These are phyloP conservation scores for Dinothrombium tinctorium DNA, from an alignment of 1,140 invertebrate species.

Conservation along the genomic window DNA sequence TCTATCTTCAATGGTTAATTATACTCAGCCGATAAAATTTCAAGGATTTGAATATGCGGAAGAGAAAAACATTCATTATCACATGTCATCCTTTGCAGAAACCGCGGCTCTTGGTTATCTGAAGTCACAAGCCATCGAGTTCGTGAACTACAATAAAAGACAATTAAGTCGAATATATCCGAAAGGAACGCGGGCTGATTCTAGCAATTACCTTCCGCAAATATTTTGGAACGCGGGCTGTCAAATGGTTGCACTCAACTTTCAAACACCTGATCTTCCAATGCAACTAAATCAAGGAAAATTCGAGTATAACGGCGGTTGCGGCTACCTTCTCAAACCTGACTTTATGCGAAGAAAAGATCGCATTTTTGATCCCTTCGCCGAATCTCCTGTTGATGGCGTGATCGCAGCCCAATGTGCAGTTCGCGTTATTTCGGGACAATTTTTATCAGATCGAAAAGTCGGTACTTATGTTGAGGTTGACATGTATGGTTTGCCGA, in stretches of 20 bases:
- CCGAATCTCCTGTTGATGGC: conserved; percentile 94
- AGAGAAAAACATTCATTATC: conserved; percentile 39
- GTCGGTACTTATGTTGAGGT: conserved; percentile 97
- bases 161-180: conserved; percentile 75
- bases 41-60: conserved; percentile 90
- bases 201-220: conserved; percentile 97
- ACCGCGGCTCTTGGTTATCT: conserved; percentile 79
- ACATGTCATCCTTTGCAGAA: conserved; percentile 98
- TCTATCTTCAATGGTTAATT: conserved; percentile 95
- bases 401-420: conserved; percentile 96
- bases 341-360: conserved; percentile 96
- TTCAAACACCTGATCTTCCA: conserved; percentile 83
- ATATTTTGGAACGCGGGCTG: conserved; percentile 97
- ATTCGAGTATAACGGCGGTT: conserved; percentile 86
- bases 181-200: conserved; percentile 85
- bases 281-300: conserved; percentile 99
- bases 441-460: conserved; percentile 98
- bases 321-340: conserved; percentile 87
- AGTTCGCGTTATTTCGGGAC: conserved; percentile 94
- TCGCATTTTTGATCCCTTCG: conserved; percentile 92
- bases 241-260: conserved; percentile 93
- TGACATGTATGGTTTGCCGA: conserved; percentile 97
- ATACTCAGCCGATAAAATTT: conserved; percentile 97
- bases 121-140: conserved; percentile 85
- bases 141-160: conserved; percentile 85